Conservation (phyloP, 1,140 invertebrate species). For the Drosophila carrolli region DNA sequence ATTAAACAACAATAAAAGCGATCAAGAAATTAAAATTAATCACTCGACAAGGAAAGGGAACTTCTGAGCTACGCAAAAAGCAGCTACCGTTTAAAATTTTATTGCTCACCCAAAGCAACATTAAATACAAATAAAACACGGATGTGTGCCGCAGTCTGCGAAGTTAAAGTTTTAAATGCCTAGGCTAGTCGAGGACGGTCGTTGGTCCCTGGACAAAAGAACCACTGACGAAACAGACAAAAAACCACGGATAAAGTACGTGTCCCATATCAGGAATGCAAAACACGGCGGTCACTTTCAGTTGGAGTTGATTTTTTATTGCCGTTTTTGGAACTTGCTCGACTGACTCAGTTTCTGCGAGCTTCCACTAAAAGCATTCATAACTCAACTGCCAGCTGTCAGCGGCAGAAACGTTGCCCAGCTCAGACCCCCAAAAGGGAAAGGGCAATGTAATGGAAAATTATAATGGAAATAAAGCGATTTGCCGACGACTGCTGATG, state of each 20-base stretch:
- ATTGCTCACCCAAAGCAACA: conserved; percentile 25
- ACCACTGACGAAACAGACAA: conserved; percentile 14
- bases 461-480: conserved; percentile 52
- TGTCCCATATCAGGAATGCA: conserved; percentile 36
- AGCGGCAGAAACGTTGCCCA: conserved; percentile 13
- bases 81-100: conserved; percentile 55
- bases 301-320: conserved; percentile 18
- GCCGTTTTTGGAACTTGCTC: conserved; percentile 25
- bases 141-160: conserved; percentile 54
- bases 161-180: conserved; percentile 35
- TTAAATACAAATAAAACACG: conserved; percentile 41
- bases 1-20: conserved; percentile 8
- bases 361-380: conserved; percentile 55
- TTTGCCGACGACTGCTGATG: conserved; percentile 29
- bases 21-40: conserved; percentile 50
- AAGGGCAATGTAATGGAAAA: conserved; percentile 58
- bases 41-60: conserved; percentile 32
- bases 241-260: conserved; percentile 16
- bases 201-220: conserved; percentile 53
- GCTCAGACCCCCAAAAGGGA: conserved; percentile 41
- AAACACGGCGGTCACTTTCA: conserved; percentile 32
- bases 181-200: conserved; percentile 67
- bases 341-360: conserved; percentile 55
- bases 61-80: conserved; percentile 56
- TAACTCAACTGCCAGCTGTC: conserved; percentile 45